Conservation (phyloP, 2,888 invertebrate genomes). For the Cyrtodaria siliqua region DNA sequence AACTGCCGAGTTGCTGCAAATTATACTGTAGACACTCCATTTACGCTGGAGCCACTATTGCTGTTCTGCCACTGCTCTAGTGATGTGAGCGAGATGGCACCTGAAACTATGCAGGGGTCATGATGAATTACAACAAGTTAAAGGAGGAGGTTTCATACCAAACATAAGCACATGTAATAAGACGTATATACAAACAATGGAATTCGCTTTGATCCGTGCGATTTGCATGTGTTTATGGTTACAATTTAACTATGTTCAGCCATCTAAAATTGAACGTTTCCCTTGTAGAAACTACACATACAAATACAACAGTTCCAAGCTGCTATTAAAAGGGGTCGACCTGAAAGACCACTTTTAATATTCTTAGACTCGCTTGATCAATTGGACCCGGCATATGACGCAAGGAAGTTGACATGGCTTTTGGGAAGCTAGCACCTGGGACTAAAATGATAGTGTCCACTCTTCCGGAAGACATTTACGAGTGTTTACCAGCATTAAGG, state of each 20-base stretch:
- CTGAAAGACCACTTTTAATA: conserved; percentile 66
- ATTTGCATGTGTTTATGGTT: too few relatives aligned
- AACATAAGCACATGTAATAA: too few relatives aligned
- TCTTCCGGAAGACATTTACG: conserved; percentile 74
- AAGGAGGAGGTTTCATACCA: too few relatives aligned
- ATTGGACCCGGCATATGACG: conserved; percentile 73
- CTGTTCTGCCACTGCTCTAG: too few relatives aligned
- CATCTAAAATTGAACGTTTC: conserved; percentile 1
- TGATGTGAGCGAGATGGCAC: too few relatives aligned
- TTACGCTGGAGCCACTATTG: too few relatives aligned
- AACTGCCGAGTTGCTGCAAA: too few relatives aligned
- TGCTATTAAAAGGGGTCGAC: conserved; percentile 25
- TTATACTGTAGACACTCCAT: too few relatives aligned
- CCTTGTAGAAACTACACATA: conserved; percentile 55
- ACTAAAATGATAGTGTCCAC: conserved; percentile 79
- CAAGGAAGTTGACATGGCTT: conserved; percentile 74
- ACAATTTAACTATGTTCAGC: neutral
- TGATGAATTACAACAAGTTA: too few relatives aligned
- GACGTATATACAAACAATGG: too few relatives aligned
- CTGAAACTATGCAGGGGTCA: too few relatives aligned
- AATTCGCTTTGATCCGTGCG: too few relatives aligned
- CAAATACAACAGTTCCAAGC: conserved; percentile 43
- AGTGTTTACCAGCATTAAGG: conserved; percentile 73
- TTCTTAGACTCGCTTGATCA: conserved; percentile 80
- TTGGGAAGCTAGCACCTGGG: conserved; percentile 52